Evolutionary conservation across 2,797 vertebrate genomes (phyloP), one percentile per base, ranked within the genome.

Genomic region (Morus bassanus): DNA sequence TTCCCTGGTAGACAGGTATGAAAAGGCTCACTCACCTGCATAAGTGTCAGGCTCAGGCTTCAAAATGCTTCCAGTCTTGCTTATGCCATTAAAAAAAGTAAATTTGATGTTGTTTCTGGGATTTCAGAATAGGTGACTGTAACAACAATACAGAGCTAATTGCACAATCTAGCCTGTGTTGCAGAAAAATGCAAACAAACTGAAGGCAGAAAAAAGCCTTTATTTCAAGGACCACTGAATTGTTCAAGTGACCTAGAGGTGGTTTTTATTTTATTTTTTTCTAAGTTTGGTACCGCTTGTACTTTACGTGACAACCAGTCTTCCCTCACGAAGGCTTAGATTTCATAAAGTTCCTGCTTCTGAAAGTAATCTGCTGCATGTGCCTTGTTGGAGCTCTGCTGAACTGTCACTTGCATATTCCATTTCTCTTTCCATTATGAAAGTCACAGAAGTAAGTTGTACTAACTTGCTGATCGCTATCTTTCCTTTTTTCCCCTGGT

Each of bases 231-330:
- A 7, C 77, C 46, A 33, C 21, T 21, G 7, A 81, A 67, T 15
- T 13, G 2, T 39, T 68, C 18, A 30, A 50, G 22, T 41, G 11
- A 19, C 24, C 24, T 35, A 31, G 24, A 78, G 18, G 23, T 45
- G 37, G 19, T 77, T 67, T 72, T 45, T 39, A 39, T 39, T 39
- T 45, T 39, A 39, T 39, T 39, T 45, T 39, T 45, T 78, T 30
- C 16, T 85, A 11, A 57, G 28, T 5, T 31, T 31, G 4, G 5
- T 54, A 4, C 18, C 22, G 23, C 2, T 31, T 63, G 21, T 39
- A 22, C 7, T 51, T 35, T 9, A 6, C 0, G 0, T 39, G 39
- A 39, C 10, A 31, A 30, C 7, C 25, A 46, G 21, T 41, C 18
- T 37, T 56, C 22, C 25, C 3, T 21, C 28, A 37, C 18, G 35